A percentile compares a stretch with the other conserved stretches of the same genome.
These are phyloP conservation scores for Danaus plexippus DNA, from an alignment of 1,140 invertebrate species.

Conservation along the genomic window DNA sequence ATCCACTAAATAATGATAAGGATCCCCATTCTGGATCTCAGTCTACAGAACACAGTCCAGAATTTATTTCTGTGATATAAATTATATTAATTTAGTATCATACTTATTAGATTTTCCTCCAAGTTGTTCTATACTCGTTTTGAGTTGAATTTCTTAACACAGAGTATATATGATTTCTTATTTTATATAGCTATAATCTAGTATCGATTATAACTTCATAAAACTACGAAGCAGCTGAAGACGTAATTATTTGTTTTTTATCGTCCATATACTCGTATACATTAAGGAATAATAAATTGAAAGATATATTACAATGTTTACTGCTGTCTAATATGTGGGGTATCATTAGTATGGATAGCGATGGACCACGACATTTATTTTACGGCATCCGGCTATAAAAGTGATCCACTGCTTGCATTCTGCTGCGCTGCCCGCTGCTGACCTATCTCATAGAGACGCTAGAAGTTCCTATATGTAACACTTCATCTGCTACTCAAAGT, in stretches of 20 bases:
- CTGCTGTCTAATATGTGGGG: constrained; percentile 40
- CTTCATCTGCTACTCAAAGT: too few relatives aligned
- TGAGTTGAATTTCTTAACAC: too few relatives aligned
- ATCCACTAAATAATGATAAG: constrained; percentile 48
- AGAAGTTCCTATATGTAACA: constrained; percentile 4
- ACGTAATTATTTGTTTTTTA: too few relatives aligned
- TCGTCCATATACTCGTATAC: background rate
- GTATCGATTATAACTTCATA: too few relatives aligned
- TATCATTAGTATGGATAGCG: constrained; percentile 56
- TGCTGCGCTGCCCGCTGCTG: constrained; percentile 48
- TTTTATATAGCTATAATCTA: too few relatives aligned
- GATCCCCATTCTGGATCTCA: constrained; percentile 13
- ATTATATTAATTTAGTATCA: too few relatives aligned
- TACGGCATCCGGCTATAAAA: constrained; percentile 70
- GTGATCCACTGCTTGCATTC: constrained; percentile 68
- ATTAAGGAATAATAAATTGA: constrained; percentile 7
- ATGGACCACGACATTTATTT: constrained; percentile 70
- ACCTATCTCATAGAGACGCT: constrained; percentile 14
- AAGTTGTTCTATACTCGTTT: too few relatives aligned
- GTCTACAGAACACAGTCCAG: too few relatives aligned
- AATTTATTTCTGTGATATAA: constrained; percentile 20
- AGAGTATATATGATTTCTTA: too few relatives aligned
- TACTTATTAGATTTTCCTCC: too few relatives aligned
- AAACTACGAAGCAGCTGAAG: too few relatives aligned
- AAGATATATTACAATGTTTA: constrained; percentile 29